Evolutionary conservation across 1,140 invertebrate species (phyloP).

Genomic region (Kradibia gibbosae): DNA sequence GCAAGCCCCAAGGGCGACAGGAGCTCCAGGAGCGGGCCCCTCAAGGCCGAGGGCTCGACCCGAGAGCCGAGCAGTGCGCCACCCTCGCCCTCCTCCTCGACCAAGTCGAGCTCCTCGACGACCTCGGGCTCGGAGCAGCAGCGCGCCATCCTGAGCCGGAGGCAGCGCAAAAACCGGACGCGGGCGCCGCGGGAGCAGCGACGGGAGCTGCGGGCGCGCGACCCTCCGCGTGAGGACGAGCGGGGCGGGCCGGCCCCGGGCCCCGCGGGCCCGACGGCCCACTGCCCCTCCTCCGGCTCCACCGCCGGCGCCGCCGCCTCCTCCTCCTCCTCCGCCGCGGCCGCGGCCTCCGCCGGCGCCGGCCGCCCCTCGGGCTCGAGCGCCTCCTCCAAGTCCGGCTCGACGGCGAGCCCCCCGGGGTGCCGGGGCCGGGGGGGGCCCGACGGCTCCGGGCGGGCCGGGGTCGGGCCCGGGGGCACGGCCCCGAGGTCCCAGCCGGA

Average conservation of each 20-base stretch:
- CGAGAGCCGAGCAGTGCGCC: slow-evolving; percentile 7
- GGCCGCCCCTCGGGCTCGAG: neutral
- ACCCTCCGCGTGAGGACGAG: slow-evolving; percentile 47
- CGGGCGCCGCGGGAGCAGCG: slow-evolving; percentile 61
- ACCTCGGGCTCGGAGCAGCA: slow-evolving; percentile 38
- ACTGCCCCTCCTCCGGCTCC: neutral
- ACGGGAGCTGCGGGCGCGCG: slow-evolving; percentile 43
- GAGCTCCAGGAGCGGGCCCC: slow-evolving; percentile 50
- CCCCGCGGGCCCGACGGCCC: no score
- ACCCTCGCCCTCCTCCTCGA: slow-evolving; percentile 31
- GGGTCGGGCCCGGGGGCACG: neutral
- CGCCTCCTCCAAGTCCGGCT: no score
- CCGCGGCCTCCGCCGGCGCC: neutral
- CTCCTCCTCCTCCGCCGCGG: neutral
- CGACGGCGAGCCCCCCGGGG: neutral
- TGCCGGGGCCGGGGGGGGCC: slow-evolving; percentile 1
- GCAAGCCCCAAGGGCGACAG: slow-evolving; percentile 53
- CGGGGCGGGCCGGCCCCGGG: neutral
- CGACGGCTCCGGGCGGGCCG: neutral
- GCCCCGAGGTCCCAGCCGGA: neutral
- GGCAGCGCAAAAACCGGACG: slow-evolving; percentile 70
- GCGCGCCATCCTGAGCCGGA: slow-evolving; percentile 58
- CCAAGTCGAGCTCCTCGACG: slow-evolving; percentile 17
- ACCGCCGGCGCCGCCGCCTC: neutral
- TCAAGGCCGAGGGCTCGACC: slow-evolving; percentile 23